Percentiles rank a stretch among this genome's conserved stretches.
phyloP scores from a whole-genome alignment of 2,113 vertebrate species.

The Halichoeres trimaculatus region DNA sequence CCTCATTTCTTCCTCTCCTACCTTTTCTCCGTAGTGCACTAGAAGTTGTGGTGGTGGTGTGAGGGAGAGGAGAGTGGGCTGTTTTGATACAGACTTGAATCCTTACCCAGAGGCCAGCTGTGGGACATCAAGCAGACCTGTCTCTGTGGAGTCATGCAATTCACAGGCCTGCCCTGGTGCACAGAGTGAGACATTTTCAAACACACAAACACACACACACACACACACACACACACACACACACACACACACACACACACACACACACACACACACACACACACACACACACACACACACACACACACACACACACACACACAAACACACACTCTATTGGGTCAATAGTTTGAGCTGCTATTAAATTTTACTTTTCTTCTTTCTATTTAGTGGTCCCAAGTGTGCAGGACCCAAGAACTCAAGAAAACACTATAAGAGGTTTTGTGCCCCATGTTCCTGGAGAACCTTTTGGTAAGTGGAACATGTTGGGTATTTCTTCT shows the following conservation, averaged over 20 bases:
- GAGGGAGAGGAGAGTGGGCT: conserved; percentile 88
- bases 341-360: neutral
- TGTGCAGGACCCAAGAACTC: conserved; percentile 80
- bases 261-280: neutral
- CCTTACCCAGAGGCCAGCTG: conserved; percentile 83
- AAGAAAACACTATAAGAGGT: conserved; percentile 70
- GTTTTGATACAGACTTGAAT: conserved; percentile 81
- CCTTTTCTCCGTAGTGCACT: conserved; percentile 84
- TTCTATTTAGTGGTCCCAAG: conserved; percentile 85
- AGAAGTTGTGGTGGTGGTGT: conserved; percentile 87
- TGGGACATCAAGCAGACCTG: conserved; percentile 77
- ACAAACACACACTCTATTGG: neutral
- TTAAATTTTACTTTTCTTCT: neutral
- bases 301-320: neutral
- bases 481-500: neutral
- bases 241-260: neutral
- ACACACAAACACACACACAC: neutral
- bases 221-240: neutral
- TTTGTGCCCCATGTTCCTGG: conserved; percentile 74
- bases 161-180: conserved; percentile 84
- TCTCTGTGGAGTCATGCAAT: conserved; percentile 86
- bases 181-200: conserved; percentile 83
- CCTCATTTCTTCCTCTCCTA: neutral
- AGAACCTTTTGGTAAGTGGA: conserved; percentile 53
- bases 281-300: neutral